phyloP scores from a whole-genome alignment of 2,113 vertebrate genomes.

The Anolis sagrei region DNA sequence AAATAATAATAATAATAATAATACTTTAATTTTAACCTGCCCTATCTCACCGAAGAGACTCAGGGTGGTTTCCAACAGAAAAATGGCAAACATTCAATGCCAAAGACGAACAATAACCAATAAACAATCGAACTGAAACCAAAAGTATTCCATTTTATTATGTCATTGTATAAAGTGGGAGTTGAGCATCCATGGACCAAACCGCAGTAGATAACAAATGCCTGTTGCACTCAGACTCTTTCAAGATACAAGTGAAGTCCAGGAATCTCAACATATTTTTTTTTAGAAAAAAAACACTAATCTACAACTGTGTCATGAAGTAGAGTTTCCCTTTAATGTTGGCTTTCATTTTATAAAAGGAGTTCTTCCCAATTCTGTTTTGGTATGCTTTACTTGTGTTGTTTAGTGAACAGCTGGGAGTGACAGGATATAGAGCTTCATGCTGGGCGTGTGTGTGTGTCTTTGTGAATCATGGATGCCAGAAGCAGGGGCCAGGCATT shows the following conservation, averaged over 20 bases:
- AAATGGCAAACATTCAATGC: no score
- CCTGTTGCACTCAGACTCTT: not conserved
- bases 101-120: no score
- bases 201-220: no score
- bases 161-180: no score
- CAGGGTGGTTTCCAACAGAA: no score
- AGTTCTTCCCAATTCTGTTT: not conserved
- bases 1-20: no score
- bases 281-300: not conserved
- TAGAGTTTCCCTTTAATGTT: not conserved
- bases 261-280: not conserved
- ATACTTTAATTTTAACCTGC: no score
- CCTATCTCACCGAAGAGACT: no score
- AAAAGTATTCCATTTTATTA: no score
- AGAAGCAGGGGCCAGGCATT: not conserved
- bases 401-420: not conserved
- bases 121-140: no score
- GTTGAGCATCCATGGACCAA: no score
- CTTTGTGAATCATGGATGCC: not conserved
- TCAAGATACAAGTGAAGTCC: not conserved
- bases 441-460: no score
- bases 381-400: not conserved
- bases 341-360: not conserved
- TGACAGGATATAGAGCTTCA: not conserved
- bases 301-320: not conserved